These are phyloP conservation scores for Hydrolagus colliei DNA, from an alignment of 2,797 vertebrate genomes.

Conservation along the genomic window DNA sequence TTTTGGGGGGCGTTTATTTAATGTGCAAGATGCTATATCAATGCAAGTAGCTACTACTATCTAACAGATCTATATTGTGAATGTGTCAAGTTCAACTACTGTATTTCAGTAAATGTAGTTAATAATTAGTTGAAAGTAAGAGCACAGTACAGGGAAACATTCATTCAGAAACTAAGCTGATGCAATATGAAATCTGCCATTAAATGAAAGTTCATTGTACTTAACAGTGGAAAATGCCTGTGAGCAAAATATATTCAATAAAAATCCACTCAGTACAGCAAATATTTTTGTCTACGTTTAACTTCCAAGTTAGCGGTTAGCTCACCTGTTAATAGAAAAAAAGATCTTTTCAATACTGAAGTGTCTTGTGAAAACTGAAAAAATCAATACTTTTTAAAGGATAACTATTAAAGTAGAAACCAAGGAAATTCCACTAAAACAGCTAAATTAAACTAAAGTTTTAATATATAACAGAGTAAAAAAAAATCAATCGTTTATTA, in stretches of 20 bases:
- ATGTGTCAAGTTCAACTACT: background rate
- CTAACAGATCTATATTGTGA: background rate
- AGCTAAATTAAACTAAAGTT: no score
- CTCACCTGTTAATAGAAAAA: constrained; percentile 11
- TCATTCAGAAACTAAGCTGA: background rate
- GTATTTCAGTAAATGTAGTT: background rate
- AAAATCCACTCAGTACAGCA: background rate
- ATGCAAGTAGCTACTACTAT: background rate
- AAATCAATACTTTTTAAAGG: background rate
- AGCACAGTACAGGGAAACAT: background rate
- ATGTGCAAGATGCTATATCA: background rate
- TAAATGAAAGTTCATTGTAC: background rate
- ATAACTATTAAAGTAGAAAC: background rate
- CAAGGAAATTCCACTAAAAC: background rate
- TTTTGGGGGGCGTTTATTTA: no score
- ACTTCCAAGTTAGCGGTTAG: background rate
- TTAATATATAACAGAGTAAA: background rate
- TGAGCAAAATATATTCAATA: background rate
- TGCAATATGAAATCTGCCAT: background rate
- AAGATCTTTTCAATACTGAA: no score
- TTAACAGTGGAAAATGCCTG: background rate
- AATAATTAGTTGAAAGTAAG: background rate
- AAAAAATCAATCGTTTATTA: no score
- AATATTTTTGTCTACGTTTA: background rate
- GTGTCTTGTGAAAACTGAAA: background rate